phyloP scores from a whole-genome alignment of 2,113 vertebrate species.

The Hyaena hyaena region DNA sequence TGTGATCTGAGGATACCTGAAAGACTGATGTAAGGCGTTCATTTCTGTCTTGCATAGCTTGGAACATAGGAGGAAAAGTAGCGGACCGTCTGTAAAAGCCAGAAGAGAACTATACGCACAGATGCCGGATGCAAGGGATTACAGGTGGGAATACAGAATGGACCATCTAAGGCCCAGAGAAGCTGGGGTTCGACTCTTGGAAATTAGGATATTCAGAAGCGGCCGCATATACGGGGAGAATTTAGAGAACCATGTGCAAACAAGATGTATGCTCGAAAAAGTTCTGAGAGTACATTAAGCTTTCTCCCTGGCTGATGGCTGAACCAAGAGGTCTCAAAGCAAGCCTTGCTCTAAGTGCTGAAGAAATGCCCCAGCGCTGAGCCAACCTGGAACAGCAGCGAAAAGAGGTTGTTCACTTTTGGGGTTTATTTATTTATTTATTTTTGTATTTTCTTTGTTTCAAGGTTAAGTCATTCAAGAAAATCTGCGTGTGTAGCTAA shows the following conservation, averaged over 20 bases:
- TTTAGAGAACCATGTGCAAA: background rate
- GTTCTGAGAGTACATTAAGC: background rate
- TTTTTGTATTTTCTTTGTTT: background rate
- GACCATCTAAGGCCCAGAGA: background rate
- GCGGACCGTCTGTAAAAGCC: background rate
- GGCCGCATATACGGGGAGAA: background rate
- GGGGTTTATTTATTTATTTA: background rate
- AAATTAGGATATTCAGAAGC: background rate
- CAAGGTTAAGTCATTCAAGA: background rate
- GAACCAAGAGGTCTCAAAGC: background rate
- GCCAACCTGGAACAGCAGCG: background rate
- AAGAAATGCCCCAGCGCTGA: background rate
- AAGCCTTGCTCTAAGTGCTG: background rate
- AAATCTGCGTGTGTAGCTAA: background rate
- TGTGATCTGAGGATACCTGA: background rate
- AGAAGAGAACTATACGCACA: background rate
- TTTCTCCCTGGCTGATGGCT: background rate
- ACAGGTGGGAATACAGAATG: background rate
- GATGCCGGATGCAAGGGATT: background rate
- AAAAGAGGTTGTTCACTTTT: background rate
- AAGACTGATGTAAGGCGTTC: background rate
- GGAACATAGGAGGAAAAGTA: background rate
- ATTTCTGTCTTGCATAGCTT: background rate
- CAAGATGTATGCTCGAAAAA: background rate
- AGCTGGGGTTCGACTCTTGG: background rate